Evolutionary conservation across 1,140 invertebrate genomes (phyloP).

Genomic region (Bursaphelenchus mucronatus): DNA sequence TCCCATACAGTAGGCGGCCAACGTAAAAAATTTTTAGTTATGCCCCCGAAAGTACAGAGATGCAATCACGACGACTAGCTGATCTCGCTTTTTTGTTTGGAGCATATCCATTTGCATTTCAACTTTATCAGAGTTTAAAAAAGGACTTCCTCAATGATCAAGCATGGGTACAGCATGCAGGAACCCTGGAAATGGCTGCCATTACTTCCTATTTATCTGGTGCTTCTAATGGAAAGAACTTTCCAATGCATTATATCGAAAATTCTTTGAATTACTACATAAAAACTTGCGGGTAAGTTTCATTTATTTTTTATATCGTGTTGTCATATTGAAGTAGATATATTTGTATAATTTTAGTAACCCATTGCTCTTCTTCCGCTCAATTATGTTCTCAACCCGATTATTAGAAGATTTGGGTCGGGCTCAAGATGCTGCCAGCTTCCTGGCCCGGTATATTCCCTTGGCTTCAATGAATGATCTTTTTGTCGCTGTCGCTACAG

Average conservation of each 20-base stretch:
- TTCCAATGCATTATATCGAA: conserved; percentile 47
- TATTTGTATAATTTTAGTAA: conserved; percentile 26
- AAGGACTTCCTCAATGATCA: conserved; percentile 90
- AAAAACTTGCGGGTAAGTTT: conserved; percentile 44
- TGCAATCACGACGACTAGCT: conserved; percentile 82
- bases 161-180: conserved; percentile 83
- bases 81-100: conserved; percentile 95
- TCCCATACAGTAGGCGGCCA: conserved; percentile 8
- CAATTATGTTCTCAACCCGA: conserved; percentile 22
- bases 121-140: conserved; percentile 87
- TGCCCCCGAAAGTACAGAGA: conserved; percentile 76
- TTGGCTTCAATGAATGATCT: no score
- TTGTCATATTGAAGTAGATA: background rate
- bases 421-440: background rate
- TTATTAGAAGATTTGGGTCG: conserved; percentile 3
- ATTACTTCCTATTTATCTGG: conserved; percentile 33
- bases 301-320: background rate
- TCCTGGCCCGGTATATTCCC: conserved; percentile 2
- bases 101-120: conserved; percentile 83
- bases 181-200: conserved; percentile 56
- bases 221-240: conserved; percentile 32
- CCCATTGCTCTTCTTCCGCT: conserved; percentile 34
- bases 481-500: no score
- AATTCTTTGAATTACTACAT: conserved; percentile 46
- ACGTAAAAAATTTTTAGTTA: conserved; percentile 38